Percentiles rank a stretch among this genome's conserved stretches.
phyloP scores from a whole-genome alignment of 2,113 vertebrate species.

The Oncorhynchus keta region DNA sequence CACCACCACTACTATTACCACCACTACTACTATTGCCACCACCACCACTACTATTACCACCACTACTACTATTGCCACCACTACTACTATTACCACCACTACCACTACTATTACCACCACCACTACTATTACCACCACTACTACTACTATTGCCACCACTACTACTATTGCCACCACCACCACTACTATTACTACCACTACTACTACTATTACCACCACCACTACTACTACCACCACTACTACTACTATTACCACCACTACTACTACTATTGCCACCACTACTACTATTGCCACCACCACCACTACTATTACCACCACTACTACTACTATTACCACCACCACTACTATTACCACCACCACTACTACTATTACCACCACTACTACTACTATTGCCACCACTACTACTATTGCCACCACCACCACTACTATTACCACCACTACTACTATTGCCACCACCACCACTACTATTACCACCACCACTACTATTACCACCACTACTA shows the following conservation, averaged over 20 bases:
- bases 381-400: fast-evolving
- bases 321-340: too few species aligned
- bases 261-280: too few species aligned
- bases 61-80: fast-evolving
- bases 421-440: fast-evolving
- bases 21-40: too few species aligned
- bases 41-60: too few species aligned
- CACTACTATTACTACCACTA: fast-evolving
- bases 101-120: too few species aligned
- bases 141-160: fast-evolving
- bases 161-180: fast-evolving
- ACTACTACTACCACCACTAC: fast-evolving
- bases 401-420: fast-evolving
- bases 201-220: fast-evolving
- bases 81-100: too few species aligned
- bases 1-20: fast-evolving
- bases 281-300: too few species aligned
- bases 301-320: fast-evolving
- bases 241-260: fast-evolving
- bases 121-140: too few species aligned
- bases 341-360: too few species aligned
- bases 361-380: too few species aligned
- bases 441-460: fast-evolving
- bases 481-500: fast-evolving
- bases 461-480: too few species aligned